Conservation (phyloP, 2,113 vertebrate species). For the Zosterops borbonicus region DNA sequence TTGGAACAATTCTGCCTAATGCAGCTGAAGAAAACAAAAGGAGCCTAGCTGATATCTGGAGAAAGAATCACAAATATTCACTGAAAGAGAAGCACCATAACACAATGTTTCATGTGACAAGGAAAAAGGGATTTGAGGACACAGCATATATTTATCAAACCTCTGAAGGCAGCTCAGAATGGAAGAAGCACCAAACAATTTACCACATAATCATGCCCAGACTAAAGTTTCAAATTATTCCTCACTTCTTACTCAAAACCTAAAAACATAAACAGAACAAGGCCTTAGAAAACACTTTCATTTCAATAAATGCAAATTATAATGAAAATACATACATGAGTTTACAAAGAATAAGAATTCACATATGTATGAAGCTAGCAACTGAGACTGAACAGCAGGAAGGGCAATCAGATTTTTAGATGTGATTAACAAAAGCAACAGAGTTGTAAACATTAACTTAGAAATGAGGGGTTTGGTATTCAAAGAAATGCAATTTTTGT, state of each 20-base stretch:
- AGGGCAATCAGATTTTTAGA: neutral
- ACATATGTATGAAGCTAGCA: neutral
- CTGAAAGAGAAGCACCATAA: neutral
- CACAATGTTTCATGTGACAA: neutral
- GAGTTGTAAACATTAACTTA: neutral
- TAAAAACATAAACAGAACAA: neutral
- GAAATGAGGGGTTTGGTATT: neutral
- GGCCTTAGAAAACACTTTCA: neutral
- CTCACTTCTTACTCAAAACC: neutral
- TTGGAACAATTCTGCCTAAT: neutral
- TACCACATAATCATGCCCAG: neutral
- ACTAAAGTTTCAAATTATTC: neutral
- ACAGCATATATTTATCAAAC: rapidly evolving
- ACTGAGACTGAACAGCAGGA: neutral
- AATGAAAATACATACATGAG: neutral
- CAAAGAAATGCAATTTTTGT: neutral
- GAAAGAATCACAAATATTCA: neutral
- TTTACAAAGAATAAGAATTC: neutral
- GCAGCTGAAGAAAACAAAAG: neutral
- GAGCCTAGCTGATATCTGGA: neutral
- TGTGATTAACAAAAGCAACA: neutral
- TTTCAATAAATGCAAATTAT: neutral
- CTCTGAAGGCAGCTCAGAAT: neutral
- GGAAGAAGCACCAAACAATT: rapidly evolving
- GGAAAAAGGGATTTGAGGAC: neutral